A percentile compares a stretch with the other conserved stretches of the same genome.
phyloP scores from a whole-genome alignment of 2,797 vertebrate genomes.

The Parotocinclus haroldoi region DNA sequence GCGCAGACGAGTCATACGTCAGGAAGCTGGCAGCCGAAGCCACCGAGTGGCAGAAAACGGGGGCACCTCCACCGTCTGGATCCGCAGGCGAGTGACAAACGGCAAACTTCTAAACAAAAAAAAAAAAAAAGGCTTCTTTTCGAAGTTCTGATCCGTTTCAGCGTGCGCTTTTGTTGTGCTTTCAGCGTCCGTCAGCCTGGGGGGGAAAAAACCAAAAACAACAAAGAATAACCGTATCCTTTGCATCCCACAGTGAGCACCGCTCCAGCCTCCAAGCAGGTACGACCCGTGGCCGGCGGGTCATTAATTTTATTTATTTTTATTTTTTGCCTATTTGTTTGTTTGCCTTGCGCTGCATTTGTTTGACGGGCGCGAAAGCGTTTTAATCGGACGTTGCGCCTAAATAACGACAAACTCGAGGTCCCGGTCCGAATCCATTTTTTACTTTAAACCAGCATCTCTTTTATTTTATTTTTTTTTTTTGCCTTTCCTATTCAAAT shows the following conservation, averaged over 20 bases:
- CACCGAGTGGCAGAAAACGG: slow-evolving; percentile 91
- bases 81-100: slow-evolving; percentile 80
- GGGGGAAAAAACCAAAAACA: no score
- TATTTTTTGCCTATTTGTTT: no score
- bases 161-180: slow-evolving; percentile 6
- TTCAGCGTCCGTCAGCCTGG: slow-evolving; percentile 3
- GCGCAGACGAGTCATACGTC: slow-evolving; percentile 90
- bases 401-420: no score
- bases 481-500: no score
- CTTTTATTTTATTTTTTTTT: no score
- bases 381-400: no score
- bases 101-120: no score
- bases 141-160: slow-evolving; percentile 16
- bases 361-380: no score
- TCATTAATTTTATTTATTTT: background rate
- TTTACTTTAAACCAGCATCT: no score
- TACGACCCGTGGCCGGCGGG: slow-evolving; percentile 63
- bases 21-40: slow-evolving; percentile 92
- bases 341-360: no score
- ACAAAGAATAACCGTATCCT: slow-evolving; percentile 13
- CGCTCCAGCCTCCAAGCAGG: slow-evolving; percentile 89
- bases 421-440: no score
- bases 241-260: slow-evolving; percentile 84
- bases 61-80: slow-evolving; percentile 88
- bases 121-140: slow-evolving; percentile 18